Percentiles rank a stretch among this genome's conserved stretches.
Evolutionary conservation across 2,113 vertebrate species (phyloP).

Genomic region (Myiopsitta monachus): DNA sequence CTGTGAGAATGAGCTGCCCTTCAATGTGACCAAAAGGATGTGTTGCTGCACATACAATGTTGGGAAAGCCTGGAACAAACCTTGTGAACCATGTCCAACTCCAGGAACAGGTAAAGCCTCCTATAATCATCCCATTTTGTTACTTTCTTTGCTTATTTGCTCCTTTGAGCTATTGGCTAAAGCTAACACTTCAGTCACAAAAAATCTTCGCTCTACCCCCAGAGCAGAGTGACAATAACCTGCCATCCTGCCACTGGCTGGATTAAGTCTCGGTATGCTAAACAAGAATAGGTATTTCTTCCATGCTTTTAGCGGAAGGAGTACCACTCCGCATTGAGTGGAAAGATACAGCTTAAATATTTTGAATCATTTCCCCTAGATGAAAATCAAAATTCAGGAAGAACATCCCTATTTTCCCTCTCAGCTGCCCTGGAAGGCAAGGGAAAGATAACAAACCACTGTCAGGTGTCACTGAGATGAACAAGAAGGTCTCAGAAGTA

Average conservation of each 20-base stretch:
- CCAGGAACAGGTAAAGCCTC: constrained; percentile 76
- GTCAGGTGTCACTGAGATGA: neutral
- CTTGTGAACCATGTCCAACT: constrained; percentile 78
- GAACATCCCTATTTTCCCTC: neutral
- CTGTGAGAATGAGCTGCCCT: constrained; percentile 83
- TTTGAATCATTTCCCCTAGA: neutral
- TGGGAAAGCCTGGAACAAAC: constrained; percentile 88
- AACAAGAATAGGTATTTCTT: neutral
- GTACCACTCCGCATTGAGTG: neutral
- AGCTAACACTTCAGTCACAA: neutral
- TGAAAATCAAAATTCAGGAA: neutral
- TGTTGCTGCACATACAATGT: constrained; percentile 86
- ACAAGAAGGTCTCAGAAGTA: neutral
- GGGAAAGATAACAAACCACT: neutral
- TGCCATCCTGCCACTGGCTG: neutral
- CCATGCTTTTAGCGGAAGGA: neutral
- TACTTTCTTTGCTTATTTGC: neutral
- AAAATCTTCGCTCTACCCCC: neutral
- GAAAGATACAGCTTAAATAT: neutral
- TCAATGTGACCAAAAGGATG: constrained; percentile 83
- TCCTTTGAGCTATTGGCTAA: neutral
- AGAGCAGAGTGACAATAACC: neutral
- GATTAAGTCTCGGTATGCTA: neutral
- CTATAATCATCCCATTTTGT: neutral
- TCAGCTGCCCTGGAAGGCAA: neutral